Base-by-base conservation (phyloP, 2,797 vertebrate species). In the Phataginus tricuspis region DNA sequence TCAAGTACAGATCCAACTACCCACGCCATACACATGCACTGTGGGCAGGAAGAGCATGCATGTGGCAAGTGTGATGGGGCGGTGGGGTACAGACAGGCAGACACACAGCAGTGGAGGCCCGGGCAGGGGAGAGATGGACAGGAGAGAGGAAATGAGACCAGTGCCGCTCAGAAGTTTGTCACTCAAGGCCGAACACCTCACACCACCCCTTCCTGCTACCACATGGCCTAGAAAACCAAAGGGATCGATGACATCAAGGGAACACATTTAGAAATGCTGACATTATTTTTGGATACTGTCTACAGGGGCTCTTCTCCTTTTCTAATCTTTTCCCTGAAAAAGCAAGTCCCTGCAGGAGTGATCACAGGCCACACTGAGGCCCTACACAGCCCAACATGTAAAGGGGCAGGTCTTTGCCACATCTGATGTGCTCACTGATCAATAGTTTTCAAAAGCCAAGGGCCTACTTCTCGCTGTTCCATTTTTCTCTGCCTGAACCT, bases 391-490 rank as follows among this genome's bases (percentile, higher is more conserved):
- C 53, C 61, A 87, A 88, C 64, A 77, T 12, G 95, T 55, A 91
- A 80, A 93, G 42, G 34, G 82, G 27, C 90, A 95, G 63, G 92
- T 74, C 53, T 94, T 74, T 16, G n/a, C 90, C 86, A 49, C 19
- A 90, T 88, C 85, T 37, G 59, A 90, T 66, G 19, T 59, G 19
- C 78, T 86, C 83, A 53, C 72, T 93, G 77, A 96, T 97, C 94
- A 83, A 96, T 96, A 90, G 75, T 82, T 94, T 96, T 95, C 96
- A 96, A 92, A 97, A 96, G 97, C 74, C 27, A 37, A 66, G 77
- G 77, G 94, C 97, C 95, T 93, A 90, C 86, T 31, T 97, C 49
- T 66, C 59, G 96, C 69, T 23, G 63, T 90, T 97, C 64, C 68
- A 88, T 86, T 93, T 90, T 63, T 69, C 61, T 95, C 85, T 75